Evolutionary conservation across 2,797 vertebrate species (phyloP).

Genomic region (Acanthurus lineatus): DNA sequence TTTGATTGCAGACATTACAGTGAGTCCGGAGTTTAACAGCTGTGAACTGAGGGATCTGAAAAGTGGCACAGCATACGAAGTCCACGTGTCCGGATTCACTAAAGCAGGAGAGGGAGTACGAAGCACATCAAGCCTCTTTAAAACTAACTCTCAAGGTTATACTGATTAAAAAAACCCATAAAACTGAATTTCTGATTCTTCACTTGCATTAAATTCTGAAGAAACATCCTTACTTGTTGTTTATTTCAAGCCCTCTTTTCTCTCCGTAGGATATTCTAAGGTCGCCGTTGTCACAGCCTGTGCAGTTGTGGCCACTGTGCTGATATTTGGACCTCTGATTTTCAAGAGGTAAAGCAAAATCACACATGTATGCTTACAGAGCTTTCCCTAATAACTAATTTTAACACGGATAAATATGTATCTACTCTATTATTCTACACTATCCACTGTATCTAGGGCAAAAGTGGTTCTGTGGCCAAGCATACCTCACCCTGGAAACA

Average conservation of each 20-base stretch:
- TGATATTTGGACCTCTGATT: conserved; percentile 61
- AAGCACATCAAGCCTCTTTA: conserved; percentile 67
- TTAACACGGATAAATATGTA: no score
- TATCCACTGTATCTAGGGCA: conserved; percentile 69
- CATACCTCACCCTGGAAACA: conserved; percentile 88
- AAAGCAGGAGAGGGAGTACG: conserved; percentile 81
- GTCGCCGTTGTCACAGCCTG: conserved; percentile 20
- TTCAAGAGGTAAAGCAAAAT: conserved; percentile 73
- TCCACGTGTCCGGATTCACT: conserved; percentile 88
- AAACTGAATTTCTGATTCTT: not conserved
- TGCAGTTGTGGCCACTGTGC: conserved; percentile 15
- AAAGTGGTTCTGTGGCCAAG: conserved; percentile 86
- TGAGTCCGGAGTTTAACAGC: conserved; percentile 69
- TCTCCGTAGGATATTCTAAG: conserved; percentile 20
- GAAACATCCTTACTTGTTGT: not conserved
- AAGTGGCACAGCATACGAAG: conserved; percentile 75
- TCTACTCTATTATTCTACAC: not conserved
- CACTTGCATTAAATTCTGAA: not conserved
- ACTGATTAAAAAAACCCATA: not conserved
- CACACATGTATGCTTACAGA: not conserved
- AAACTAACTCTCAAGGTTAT: conserved; percentile 70
- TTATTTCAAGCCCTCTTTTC: not conserved
- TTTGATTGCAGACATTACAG: conserved; percentile 79
- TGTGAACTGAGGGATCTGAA: conserved; percentile 77
- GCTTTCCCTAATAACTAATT: not conserved